Evolutionary conservation across 2,113 vertebrate genomes (phyloP), one percentile per base, ranked within the genome.

Genomic region (Astur gentilis): DNA sequence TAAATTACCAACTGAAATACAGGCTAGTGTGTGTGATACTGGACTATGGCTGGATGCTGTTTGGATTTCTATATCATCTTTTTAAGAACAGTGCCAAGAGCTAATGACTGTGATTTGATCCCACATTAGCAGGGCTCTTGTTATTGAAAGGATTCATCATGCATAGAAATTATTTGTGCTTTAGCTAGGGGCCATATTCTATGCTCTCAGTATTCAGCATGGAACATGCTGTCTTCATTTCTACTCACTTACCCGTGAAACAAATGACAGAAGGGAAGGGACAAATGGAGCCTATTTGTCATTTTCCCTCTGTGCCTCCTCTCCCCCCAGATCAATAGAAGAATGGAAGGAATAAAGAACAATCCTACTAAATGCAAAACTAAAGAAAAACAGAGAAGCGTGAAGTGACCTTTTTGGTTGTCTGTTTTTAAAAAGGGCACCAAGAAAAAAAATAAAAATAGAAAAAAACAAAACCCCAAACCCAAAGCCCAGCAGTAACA

Each of bases 101-200:
- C 96, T 97, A 73, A 97, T 88, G 93, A 69, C 94, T 92, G 32
- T 71, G 97, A 94, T 93, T 95, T 83, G 95, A 92, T 95, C 91
- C 94, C 21, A 54, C 92, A 95, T 96, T 97, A 94, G 85, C 89
- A 44, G 82, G 80, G 96, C 91, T 87, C 77, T 97, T 36, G 83
- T 97, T 98, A 97, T 97, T 98, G 98, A 95, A 96, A 97, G 97
- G 96, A 98, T 97, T 96, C 98, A 96, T 98, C 98, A 97, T 88
- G 96, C 95, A 91, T 85, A 87, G 97, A 92, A 96, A 97, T 97
- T 70, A 95, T 96, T 88, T 93, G 94, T 91, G 95, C 89, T 95
- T 60, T 97, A 87, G 96, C 98, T 97, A 87, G 93, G 97, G 97
- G 97, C 98, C 95, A 84, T 78, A 36, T 44, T 84, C 85, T 72